Conservation (phyloP, 2,888 invertebrate genomes). For the Melitaea athalia region DNA sequence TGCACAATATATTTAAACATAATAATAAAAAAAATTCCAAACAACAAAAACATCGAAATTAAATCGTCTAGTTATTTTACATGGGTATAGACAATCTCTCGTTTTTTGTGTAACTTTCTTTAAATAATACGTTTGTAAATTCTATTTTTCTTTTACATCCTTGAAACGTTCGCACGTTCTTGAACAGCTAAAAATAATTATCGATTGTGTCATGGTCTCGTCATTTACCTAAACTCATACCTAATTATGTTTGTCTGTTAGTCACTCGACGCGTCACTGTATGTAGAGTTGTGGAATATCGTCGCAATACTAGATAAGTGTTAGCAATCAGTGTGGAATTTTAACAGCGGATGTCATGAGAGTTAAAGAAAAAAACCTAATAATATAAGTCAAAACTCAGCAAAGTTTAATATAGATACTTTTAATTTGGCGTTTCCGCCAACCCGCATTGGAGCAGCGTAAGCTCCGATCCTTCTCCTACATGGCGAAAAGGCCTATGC, state of each 20-base stretch:
- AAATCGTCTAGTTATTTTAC: too few relatives aligned
- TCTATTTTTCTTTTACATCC: background rate
- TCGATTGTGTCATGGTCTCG: constrained; percentile 19
- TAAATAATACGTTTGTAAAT: background rate
- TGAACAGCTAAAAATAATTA: constrained; percentile 9
- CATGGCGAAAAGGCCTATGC: too few relatives aligned
- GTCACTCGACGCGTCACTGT: constrained; percentile 22
- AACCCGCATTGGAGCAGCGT: too few relatives aligned
- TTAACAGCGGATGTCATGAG: constrained; percentile 8
- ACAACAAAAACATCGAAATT: too few relatives aligned
- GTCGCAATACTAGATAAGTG: constrained; percentile 5
- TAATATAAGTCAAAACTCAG: background rate
- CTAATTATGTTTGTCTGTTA: constrained; percentile 35
- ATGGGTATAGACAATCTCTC: too few relatives aligned
- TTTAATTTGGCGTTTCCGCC: too few relatives aligned
- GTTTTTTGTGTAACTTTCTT: too few relatives aligned
- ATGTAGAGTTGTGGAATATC: constrained; percentile 14
- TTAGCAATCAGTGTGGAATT: constrained; percentile 22
- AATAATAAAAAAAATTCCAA: too few relatives aligned
- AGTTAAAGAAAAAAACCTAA: background rate
- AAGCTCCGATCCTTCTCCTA: too few relatives aligned
- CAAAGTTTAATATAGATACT: too few relatives aligned
- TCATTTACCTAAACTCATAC: constrained; percentile 27
- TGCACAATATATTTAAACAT: too few relatives aligned
- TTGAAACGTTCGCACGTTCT: background rate